Conservation (phyloP, 2,113 vertebrate species). For the Penelope pileata region DNA sequence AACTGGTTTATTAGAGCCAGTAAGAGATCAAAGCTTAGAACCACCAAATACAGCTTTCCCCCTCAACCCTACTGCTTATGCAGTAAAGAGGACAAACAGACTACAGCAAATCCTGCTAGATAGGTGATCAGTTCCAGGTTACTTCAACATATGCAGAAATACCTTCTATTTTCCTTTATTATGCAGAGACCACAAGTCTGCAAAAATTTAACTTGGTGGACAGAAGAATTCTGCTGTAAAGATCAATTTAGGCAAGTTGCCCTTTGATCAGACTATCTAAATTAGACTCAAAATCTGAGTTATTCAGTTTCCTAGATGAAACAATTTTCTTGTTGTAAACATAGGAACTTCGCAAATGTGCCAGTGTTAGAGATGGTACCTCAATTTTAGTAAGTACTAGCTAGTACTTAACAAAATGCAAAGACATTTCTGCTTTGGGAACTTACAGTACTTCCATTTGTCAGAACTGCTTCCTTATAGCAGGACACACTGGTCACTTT, state of each 20-base stretch:
- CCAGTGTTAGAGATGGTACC: not conserved
- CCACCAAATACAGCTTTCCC: not conserved
- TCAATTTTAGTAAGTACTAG: not conserved
- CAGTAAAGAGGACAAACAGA: not conserved
- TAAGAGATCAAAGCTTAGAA: not conserved
- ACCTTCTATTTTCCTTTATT: constrained; percentile 41
- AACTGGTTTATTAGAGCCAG: not conserved
- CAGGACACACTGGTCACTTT: not conserved
- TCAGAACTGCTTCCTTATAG: constrained; percentile 25
- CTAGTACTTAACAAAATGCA: not conserved
- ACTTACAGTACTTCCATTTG: not conserved
- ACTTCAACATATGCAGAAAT: constrained; percentile 75
- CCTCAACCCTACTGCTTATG: not conserved
- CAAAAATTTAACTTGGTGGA: not conserved
- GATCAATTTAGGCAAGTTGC: constrained; percentile 36
- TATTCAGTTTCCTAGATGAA: not conserved
- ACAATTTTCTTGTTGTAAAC: not conserved
- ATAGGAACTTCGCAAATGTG: not conserved
- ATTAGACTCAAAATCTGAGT: not conserved
- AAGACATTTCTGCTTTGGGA: not conserved
- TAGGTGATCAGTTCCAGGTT: not conserved
- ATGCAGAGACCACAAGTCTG: not conserved
- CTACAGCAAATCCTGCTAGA: not conserved
- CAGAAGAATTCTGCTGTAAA: constrained; percentile 17
- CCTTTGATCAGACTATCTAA: not conserved